Evolutionary conservation across 2,113 vertebrate species (phyloP).

Genomic region (Cheilinus undulatus): DNA sequence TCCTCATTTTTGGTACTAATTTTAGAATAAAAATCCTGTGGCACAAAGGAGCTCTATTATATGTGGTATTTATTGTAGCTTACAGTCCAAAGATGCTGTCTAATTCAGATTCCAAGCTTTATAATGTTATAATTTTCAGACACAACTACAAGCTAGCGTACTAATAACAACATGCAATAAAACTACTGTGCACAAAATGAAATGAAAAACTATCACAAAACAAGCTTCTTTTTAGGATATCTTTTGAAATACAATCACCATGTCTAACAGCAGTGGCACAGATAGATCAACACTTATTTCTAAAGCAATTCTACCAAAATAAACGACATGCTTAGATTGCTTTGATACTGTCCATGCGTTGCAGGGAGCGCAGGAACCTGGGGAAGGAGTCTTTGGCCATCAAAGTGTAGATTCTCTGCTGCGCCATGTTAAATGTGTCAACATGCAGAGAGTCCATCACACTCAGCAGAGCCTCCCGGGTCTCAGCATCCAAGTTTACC

Average conservation of each 20-base stretch:
- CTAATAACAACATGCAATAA: constrained; percentile 5
- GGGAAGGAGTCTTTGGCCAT: constrained; percentile 96
- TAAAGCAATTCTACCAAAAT: constrained; percentile 24
- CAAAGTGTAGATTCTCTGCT: constrained; percentile 90
- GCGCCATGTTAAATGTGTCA: constrained; percentile 85
- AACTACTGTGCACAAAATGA: neutral
- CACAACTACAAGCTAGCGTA: neutral
- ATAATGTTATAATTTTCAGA: neutral
- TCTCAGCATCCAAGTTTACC: constrained; percentile 95
- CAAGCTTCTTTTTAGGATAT: constrained; percentile 13
- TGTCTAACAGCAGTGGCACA: constrained; percentile 23
- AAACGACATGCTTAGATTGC: constrained; percentile 38
- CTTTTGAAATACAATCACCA: constrained; percentile 27
- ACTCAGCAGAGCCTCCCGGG: constrained; percentile 85
- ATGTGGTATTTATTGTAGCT: constrained; percentile 43
- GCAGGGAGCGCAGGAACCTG: constrained; percentile 89
- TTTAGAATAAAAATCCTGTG: too few relatives aligned
- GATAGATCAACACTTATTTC: constrained; percentile 10
- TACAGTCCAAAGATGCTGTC: neutral
- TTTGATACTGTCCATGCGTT: constrained; percentile 79
- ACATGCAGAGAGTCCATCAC: constrained; percentile 82
- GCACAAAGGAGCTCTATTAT: neutral
- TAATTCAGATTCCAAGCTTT: constrained; percentile 5
- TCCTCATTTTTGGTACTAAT: too few relatives aligned
- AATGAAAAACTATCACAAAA: constrained; percentile 14